Conservation (phyloP, 2,113 vertebrate genomes). For the Tragelaphus imberbis region DNA sequence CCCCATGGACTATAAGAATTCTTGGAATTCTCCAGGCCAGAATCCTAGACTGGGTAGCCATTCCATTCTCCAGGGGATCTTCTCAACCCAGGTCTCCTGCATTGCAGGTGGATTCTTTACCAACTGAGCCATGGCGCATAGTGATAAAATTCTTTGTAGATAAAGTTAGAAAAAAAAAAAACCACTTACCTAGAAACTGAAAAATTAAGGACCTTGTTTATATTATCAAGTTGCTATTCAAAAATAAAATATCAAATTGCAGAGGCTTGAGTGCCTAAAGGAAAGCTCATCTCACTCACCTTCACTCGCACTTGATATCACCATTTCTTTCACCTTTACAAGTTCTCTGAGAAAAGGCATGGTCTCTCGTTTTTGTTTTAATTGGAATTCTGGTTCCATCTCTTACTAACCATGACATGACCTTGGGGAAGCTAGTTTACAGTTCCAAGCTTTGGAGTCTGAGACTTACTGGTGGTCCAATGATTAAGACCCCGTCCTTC, state of each 20-base stretch:
- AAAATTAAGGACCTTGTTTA: neutral
- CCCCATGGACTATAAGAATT: neutral
- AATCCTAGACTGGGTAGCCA: neutral
- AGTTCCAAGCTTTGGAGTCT: neutral
- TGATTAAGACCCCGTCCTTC: neutral
- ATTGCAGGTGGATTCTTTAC: neutral
- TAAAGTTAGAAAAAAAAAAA: neutral
- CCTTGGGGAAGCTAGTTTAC: neutral
- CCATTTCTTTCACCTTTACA: neutral
- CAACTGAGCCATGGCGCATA: neutral
- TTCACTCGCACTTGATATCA: neutral
- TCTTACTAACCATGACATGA: neutral
- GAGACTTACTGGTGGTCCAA: neutral
- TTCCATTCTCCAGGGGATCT: neutral
- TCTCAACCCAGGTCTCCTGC: neutral
- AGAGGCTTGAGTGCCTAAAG: neutral
- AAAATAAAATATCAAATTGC: neutral
- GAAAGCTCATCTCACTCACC: neutral
- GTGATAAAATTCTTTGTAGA: neutral
- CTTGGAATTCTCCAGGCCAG: neutral
- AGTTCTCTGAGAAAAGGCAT: neutral
- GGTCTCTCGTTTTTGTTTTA: neutral
- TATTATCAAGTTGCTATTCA: neutral
- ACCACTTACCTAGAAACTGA: neutral
- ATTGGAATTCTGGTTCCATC: neutral